Evolutionary conservation across 1,140 invertebrate species (phyloP).

Genomic region (Drosophila sucinea): DNA sequence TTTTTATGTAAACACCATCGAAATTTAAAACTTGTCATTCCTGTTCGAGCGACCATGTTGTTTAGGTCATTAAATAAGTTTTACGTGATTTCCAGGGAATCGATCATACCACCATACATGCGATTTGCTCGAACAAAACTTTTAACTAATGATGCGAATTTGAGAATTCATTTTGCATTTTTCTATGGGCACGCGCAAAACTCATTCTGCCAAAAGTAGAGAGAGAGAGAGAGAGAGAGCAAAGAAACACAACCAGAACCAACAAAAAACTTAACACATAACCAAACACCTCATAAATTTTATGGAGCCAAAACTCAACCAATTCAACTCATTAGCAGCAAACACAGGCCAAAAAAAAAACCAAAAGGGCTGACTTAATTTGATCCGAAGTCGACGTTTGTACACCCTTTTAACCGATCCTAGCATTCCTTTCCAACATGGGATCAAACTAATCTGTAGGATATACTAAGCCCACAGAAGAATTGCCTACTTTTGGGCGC

Average conservation of each 20-base stretch:
- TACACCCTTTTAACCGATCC: neutral
- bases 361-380: slow-evolving; percentile 6
- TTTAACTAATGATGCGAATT: slow-evolving; percentile 57
- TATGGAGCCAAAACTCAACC: slow-evolving; percentile 57
- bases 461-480: neutral
- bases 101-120: slow-evolving; percentile 59
- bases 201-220: slow-evolving; percentile 1
- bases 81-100: slow-evolving; percentile 64
- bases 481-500: neutral
- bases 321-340: slow-evolving; percentile 66
- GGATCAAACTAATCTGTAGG: neutral
- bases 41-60: slow-evolving; percentile 42
- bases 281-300: slow-evolving; percentile 79
- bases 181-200: slow-evolving; percentile 54
- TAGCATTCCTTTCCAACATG: too few species aligned
- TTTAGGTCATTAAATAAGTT: slow-evolving; percentile 49
- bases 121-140: slow-evolving; percentile 59
- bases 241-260: slow-evolving; percentile 13
- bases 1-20: slow-evolving; percentile 37
- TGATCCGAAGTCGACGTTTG: neutral
- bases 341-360: slow-evolving; percentile 31
- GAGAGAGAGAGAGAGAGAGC: neutral
- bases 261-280: slow-evolving; percentile 66
- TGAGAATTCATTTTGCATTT: slow-evolving; percentile 28
- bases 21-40: slow-evolving; percentile 68